Base-by-base conservation (phyloP, 2,888 invertebrate genomes). In the Cepaea hortensis region DNA sequence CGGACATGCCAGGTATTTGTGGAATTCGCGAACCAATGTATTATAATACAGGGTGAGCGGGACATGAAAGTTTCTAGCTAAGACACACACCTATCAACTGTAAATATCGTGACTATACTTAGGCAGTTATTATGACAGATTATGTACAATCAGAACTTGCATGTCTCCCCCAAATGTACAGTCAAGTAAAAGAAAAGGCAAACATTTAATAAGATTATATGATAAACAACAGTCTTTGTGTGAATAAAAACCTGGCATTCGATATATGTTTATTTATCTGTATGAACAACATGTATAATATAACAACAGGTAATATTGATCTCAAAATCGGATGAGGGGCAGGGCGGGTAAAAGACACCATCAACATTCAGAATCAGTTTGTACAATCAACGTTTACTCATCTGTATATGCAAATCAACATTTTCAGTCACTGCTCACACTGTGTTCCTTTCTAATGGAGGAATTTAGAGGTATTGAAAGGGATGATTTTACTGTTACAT, bases 1-100 rank as follows among this genome's bases (percentile, higher is more conserved):
- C 23, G 65, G 68, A 35, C 3, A 80, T 15, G 18, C 13, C n/a
- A 5, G 46, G 46, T 20, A 35, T 80, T 35, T 61, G 68, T 73
- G 35, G n/a, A 55, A 35, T 82, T 9, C 50, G 55, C 50, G 73
- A 13, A 15, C 46, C 23, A 82, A 50, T 82, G 55, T 82, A 73
- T 55, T 81, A 81, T 82, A n/a, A 13, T 73, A 73, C 73, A 83
- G 76, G 62, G 65, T 84, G 65, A 84, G 55, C 76, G 50, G 65
- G 15, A 76, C 84, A 84, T 68, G 20, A 5, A 84, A 65, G 76
- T 35, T 76, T n/a, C 84, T 84, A 84, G 76, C 84, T 84, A 84
- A 68, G 11, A 84, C 84, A 84, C 48, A 76, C 23, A 84, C 23
- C 75, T 84, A 84, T 76, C 15, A n/a, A 46, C 20, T 73, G 83